Conservation (phyloP, 2,888 invertebrate genomes). For the Cartodere bifasciata region DNA sequence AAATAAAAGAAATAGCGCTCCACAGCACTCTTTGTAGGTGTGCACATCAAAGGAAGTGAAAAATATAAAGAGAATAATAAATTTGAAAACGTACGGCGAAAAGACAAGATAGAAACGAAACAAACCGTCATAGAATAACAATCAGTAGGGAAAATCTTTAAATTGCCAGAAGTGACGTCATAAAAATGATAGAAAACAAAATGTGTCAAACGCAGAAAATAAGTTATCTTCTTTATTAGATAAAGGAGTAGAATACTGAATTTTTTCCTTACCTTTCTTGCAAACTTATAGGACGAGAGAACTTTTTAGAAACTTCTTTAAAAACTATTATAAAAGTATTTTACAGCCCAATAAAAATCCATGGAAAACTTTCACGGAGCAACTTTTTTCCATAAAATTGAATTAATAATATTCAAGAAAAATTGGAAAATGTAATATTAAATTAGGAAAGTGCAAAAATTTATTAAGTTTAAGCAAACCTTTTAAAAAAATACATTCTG, state of each 20-base stretch:
- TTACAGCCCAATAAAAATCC: constrained; percentile 9
- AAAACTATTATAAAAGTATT: constrained; percentile 11
- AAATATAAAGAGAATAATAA: constrained; percentile 1
- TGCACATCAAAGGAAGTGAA: constrained; percentile 1
- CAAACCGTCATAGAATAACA: constrained; percentile 27
- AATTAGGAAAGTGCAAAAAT: no score
- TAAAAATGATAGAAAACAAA: constrained; percentile 28
- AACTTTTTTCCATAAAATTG: no score
- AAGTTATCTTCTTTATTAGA: constrained; percentile 22
- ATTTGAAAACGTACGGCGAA: constrained; percentile 18
- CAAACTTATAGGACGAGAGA: constrained; percentile 11
- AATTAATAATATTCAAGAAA: no score
- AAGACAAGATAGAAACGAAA: constrained; percentile 25
- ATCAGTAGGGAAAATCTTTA: constrained; percentile 24
- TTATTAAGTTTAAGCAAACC: no score
- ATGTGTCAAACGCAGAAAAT: constrained; percentile 22
- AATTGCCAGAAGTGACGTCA: constrained; percentile 24
- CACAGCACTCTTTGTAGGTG: constrained; percentile 1
- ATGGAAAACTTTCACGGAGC: constrained; percentile 8
- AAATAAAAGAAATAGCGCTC: no score
- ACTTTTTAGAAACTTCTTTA: constrained; percentile 9
- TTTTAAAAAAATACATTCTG: no score
- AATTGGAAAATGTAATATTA: no score
- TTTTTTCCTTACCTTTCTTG: constrained; percentile 16
- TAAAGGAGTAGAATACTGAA: constrained; percentile 14